A percentile compares a stretch with the other conserved stretches of the same genome.
Evolutionary conservation across 2,888 invertebrate genomes (phyloP).

Genomic region (Pogonocherus hispidulus): DNA sequence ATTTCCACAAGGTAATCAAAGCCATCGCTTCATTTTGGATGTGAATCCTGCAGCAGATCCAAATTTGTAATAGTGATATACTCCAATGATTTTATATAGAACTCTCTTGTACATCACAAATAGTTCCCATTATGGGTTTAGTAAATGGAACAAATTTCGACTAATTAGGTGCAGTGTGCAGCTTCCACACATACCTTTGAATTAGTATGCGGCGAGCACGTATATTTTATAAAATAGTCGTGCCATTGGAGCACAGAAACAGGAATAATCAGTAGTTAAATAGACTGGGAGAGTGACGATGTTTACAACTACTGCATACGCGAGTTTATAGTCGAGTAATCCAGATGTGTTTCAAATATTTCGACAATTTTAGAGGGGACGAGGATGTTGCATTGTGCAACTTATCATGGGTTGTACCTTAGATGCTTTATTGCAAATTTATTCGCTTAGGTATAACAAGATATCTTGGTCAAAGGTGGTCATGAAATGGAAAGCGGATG

Average conservation of each 20-base stretch:
- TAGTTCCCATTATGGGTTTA: constrained; percentile 23
- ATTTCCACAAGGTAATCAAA: too few species aligned
- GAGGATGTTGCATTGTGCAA: too few species aligned
- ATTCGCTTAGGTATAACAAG: too few species aligned
- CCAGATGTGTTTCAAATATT: too few species aligned
- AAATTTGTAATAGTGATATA: background rate
- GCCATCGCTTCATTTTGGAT: too few species aligned
- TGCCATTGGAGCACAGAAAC: constrained; percentile 3
- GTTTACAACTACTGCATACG: constrained; percentile 7
- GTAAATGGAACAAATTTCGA: constrained; percentile 42
- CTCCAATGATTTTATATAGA: background rate
- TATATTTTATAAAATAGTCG: constrained; percentile 41
- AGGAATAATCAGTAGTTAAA: constrained; percentile 28
- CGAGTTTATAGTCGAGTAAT: background rate
- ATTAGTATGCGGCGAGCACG: constrained; percentile 39
- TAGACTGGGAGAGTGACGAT: constrained; percentile 6
- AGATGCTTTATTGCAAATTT: too few species aligned
- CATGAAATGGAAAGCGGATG: too few species aligned
- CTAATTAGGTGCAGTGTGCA: constrained; percentile 41
- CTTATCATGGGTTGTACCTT: too few species aligned
- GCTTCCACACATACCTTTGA: constrained; percentile 44
- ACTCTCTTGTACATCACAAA: background rate
- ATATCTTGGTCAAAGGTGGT: too few species aligned
- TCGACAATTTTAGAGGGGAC: too few species aligned
- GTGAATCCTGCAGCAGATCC: background rate